A percentile compares a stretch with the other conserved stretches of the same genome.
Conservation (phyloP, 2,797 vertebrate genomes). For the Astyanax mexicanus region DNA sequence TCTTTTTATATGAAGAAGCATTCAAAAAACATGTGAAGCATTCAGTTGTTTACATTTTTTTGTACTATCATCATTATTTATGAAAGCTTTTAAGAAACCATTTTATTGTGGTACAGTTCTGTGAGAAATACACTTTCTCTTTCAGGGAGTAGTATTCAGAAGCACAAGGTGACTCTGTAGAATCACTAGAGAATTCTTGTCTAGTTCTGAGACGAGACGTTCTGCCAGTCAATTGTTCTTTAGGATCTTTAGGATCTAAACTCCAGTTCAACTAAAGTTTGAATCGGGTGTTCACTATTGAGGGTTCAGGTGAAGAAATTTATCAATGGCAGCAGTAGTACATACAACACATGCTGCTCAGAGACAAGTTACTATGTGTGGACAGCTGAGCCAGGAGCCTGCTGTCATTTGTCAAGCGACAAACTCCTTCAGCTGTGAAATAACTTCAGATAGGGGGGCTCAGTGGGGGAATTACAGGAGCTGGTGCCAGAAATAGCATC, state of each 20-base stretch:
- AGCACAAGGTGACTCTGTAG: background rate
- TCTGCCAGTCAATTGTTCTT: background rate
- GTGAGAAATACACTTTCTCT: background rate
- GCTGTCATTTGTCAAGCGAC: slow-evolving; percentile 71
- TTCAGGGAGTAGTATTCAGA: background rate
- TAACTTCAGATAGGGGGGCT: slow-evolving; percentile 59
- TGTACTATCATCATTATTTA: no score
- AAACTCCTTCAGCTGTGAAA: slow-evolving; percentile 73
- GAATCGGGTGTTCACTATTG: background rate
- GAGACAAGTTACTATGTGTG: slow-evolving; percentile 52
- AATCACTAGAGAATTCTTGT: background rate
- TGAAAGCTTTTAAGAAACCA: no score
- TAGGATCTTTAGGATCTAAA: slow-evolving; percentile 28
- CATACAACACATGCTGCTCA: slow-evolving; percentile 10
- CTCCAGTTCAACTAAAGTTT: slow-evolving; percentile 13
- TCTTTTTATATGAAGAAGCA: no score
- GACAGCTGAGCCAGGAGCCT: slow-evolving; percentile 71
- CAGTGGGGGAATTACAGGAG: slow-evolving; percentile 52
- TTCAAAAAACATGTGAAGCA: no score
- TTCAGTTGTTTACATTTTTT: no score
- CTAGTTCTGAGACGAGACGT: background rate
- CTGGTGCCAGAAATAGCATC: slow-evolving; percentile 72
- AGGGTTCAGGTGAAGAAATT: slow-evolving; percentile 7
- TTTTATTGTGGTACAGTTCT: background rate
- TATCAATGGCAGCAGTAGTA: slow-evolving; percentile 27